Evolutionary conservation across 2,113 vertebrate species (phyloP).

Genomic region (Anoura caudifer): DNA sequence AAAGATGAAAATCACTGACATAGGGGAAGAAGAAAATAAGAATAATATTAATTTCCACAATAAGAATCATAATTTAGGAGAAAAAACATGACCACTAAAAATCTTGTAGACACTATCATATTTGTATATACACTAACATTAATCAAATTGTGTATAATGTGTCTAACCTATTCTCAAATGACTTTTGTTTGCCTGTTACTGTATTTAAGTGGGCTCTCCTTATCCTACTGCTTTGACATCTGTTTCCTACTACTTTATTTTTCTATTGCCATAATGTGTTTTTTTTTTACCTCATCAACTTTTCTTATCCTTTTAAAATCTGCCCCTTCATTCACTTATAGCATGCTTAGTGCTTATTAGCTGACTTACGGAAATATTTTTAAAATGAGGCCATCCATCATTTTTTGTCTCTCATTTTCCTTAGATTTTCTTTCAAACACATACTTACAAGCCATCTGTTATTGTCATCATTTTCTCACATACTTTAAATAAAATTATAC

Average conservation of each 20-base stretch:
- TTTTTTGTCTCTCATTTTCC: neutral
- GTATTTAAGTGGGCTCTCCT: neutral
- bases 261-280: neutral
- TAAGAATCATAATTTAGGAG: neutral
- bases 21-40: neutral
- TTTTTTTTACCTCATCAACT: neutral
- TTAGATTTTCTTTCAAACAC: neutral
- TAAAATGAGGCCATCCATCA: neutral
- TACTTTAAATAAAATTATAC: neutral
- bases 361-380: neutral
- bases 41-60: slow-evolving; percentile 9
- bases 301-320: neutral
- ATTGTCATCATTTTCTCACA: neutral
- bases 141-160: neutral
- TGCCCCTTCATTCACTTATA: neutral
- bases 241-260: neutral
- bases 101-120: neutral
- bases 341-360: neutral
- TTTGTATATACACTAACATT: neutral
- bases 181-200: neutral
- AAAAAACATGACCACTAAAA: neutral
- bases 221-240: neutral
- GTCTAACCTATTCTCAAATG: neutral
- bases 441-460: neutral
- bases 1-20: neutral